Percentiles rank a stretch among this genome's conserved stretches.
Evolutionary conservation across 1,140 invertebrate species (phyloP).

Genomic region (Helicoverpa zea): DNA sequence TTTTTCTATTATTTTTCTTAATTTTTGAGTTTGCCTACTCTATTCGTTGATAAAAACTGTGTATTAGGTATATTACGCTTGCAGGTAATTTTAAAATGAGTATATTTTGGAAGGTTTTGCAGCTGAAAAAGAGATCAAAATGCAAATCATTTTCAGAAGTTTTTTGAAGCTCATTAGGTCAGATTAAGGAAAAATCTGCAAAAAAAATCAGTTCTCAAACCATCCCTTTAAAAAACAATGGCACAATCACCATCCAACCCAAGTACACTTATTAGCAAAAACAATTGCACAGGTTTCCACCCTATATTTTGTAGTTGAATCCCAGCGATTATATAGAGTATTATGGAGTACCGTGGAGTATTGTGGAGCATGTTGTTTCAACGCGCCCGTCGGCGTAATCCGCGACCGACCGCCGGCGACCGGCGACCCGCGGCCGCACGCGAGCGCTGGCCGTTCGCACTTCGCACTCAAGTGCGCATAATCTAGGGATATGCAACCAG

Average conservation of each 20-base stretch:
- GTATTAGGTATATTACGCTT: too few relatives aligned
- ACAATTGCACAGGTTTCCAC: neutral
- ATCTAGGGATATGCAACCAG: slow-evolving; percentile 15
- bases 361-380: slow-evolving; percentile 44
- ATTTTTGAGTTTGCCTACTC: too few relatives aligned
- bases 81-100: too few relatives aligned
- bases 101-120: too few relatives aligned
- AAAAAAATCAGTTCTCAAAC: too few relatives aligned
- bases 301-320: slow-evolving; percentile 43
- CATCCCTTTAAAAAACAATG: neutral
- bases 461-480: slow-evolving; percentile 13
- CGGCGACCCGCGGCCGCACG: slow-evolving; percentile 21
- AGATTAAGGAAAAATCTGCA: too few relatives aligned
- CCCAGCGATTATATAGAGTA: slow-evolving; percentile 39
- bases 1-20: too few relatives aligned
- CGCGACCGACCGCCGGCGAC: slow-evolving; percentile 18
- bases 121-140: too few relatives aligned
- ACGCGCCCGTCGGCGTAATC: slow-evolving; percentile 47
- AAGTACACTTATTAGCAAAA: neutral
- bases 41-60: too few relatives aligned
- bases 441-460: slow-evolving; percentile 27
- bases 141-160: too few relatives aligned
- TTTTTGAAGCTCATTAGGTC: too few relatives aligned
- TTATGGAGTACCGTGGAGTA: slow-evolving; percentile 21
- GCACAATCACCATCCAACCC: neutral